Evolutionary conservation across 2,888 invertebrate species (phyloP).

Genomic region (Adineta ricciae): DNA sequence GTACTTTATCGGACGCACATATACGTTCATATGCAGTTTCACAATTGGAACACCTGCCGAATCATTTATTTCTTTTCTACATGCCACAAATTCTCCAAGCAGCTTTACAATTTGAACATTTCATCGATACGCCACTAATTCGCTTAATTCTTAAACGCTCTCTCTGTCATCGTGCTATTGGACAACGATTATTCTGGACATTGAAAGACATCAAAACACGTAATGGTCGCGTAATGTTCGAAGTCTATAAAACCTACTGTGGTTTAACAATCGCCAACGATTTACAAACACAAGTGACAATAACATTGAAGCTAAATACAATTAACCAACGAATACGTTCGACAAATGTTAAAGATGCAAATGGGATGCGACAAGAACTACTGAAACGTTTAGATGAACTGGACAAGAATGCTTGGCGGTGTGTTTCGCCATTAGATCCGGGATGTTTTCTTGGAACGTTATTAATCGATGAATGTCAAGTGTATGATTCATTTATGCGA

Average conservation of each 20-base stretch:
- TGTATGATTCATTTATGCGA: constrained; percentile 67
- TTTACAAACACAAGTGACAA: neutral
- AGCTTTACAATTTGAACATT: constrained; percentile 6
- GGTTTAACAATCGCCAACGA: neutral
- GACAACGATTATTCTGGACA: constrained; percentile 10
- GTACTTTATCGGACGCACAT: neutral
- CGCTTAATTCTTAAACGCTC: neutral
- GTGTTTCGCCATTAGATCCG: constrained; percentile 9
- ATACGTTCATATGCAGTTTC: neutral
- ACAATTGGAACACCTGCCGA: neutral
- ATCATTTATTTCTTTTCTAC: constrained; percentile 11
- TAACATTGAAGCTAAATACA: neutral
- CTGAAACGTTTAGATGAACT: neutral
- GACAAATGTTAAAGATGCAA: neutral
- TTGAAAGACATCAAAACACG: neutral
- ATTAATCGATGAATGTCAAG: constrained; percentile 22
- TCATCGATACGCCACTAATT: neutral
- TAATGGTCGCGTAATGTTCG: neutral
- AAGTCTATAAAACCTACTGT: constrained; percentile 12
- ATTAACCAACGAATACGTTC: constrained; percentile 14
- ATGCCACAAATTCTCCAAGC: constrained; percentile 4
- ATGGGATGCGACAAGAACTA: neutral
- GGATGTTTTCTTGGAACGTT: neutral
- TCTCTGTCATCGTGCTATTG: neutral
- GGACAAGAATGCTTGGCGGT: neutral